Evolutionary conservation across 2,113 vertebrate species (phyloP), one percentile per base, ranked within the genome.

Genomic region (Rissa tridactyla): DNA sequence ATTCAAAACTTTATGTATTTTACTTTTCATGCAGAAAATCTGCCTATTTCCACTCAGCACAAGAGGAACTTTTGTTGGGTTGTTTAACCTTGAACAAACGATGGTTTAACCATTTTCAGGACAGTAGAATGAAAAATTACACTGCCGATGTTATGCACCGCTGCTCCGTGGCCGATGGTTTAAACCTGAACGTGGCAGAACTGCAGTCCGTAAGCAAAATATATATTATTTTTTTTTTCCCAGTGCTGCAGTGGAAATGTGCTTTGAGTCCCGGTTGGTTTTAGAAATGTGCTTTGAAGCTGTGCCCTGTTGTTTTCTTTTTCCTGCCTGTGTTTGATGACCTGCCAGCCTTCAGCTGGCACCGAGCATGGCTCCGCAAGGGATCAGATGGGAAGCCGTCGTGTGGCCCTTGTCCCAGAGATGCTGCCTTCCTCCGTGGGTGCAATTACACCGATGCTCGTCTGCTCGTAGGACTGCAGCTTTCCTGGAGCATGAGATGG

Each of bases 1-100:
- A 6, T 29, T 79, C 81, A 32, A 62, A 76, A 52, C 78, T 64
- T 90, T 2, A 55, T 60, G 66, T 9, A 55, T 87, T 91, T 87
- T 85, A 60, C 61, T 93, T 61, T 65, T 61, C 94, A 93, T 64
- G 95, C 82, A 94, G 88, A 96, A 96, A 96, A 95, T 94, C 80
- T 83, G 58, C 89, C 93, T 34, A 22, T 91, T 95, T 65, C 95
- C 38, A 55, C 93, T 95, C 93, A 83, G 95, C 93, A 94, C 80
- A 88, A n/a, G 76, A 52, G 44, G 49, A 80, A 82, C 80, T 88
- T 95, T 11, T 17, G 42, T 54, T 58, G 80, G 70, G 62, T 26
- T 58, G 47, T 94, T 95, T 92, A 86, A 88, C 80, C 89, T 96
- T 83, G 93, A 95, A n/a, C 57, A 76, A 90, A 90, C 1, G 26